phyloP scores from a whole-genome alignment of 2,113 vertebrate species.

The Pomatorhinus ruficollis region DNA sequence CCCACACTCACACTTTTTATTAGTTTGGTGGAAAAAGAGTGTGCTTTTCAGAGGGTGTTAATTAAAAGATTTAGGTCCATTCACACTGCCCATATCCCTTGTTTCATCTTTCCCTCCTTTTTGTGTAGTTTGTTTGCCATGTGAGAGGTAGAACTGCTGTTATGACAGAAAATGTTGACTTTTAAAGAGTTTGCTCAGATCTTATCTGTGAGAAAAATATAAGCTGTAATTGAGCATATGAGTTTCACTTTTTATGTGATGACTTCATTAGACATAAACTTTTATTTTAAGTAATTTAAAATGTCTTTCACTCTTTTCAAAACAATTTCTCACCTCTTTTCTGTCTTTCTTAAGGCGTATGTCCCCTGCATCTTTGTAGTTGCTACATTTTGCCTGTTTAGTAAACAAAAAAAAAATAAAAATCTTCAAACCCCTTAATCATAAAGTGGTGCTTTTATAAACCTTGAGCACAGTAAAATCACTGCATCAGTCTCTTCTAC shows the following conservation, averaged over 20 bases:
- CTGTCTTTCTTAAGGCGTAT: not conserved
- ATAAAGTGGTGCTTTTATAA: not conserved
- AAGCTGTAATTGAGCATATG: slow-evolving; percentile 85
- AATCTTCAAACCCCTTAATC: not conserved
- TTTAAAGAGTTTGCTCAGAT: slow-evolving; percentile 56
- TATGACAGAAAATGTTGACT: slow-evolving; percentile 87
- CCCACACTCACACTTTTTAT: slow-evolving; percentile 86
- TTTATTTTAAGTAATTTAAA: slow-evolving; percentile 26
- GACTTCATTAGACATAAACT: slow-evolving; percentile 36
- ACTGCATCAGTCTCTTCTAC: not conserved
- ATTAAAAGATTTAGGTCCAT: slow-evolving; percentile 92
- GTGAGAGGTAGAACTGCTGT: slow-evolving; percentile 75
- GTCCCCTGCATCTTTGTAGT: not conserved
- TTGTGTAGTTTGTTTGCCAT: slow-evolving; percentile 68
- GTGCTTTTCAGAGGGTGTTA: slow-evolving; percentile 90
- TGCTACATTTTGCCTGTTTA: not conserved
- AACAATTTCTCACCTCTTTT: not conserved
- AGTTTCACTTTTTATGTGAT: slow-evolving; percentile 67
- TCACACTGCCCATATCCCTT: slow-evolving; percentile 76
- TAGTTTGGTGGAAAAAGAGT: slow-evolving; percentile 87
- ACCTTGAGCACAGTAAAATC: not conserved
- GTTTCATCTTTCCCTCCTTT: slow-evolving; percentile 70
- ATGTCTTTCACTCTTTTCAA: not conserved
- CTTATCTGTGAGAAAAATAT: slow-evolving; percentile 71
- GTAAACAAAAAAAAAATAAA: not conserved